These are phyloP conservation scores for Nematopogon swammerdamellus DNA, from an alignment of 2,888 invertebrate genomes.

Conservation along the genomic window DNA sequence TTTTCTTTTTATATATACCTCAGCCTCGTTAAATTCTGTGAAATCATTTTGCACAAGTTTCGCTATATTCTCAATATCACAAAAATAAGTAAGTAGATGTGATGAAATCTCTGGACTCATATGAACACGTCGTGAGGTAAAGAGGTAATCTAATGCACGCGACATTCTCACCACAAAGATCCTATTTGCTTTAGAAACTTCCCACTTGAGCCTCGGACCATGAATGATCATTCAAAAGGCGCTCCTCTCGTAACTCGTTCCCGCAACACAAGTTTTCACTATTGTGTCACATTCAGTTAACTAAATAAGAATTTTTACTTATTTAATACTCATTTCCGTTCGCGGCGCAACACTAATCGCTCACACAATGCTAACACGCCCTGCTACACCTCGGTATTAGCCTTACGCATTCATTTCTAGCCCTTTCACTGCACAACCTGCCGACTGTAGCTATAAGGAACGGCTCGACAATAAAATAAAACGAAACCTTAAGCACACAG, in stretches of 20 bases:
- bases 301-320: slow-evolving; percentile 20
- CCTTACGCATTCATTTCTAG: not conserved
- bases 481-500: no score
- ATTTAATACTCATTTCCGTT: slow-evolving; percentile 31
- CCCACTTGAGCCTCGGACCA: not conserved
- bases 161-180: no score
- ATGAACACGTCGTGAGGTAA: no score
- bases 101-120: no score
- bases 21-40: no score
- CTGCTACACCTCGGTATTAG: slow-evolving; percentile 15
- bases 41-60: no score
- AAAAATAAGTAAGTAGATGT: no score
- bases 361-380: slow-evolving; percentile 26
- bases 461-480: not conserved
- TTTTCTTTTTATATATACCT: no score
- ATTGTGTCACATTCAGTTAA: slow-evolving; percentile 12
- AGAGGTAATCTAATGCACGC: no score
- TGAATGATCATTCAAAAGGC: not conserved
- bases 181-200: not conserved
- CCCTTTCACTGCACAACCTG: not conserved
- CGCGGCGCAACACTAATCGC: slow-evolving; percentile 28
- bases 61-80: no score
- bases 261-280: not conserved
- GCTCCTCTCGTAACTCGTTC: not conserved
- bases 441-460: not conserved